Evolutionary conservation across 2,888 invertebrate species (phyloP).

Genomic region (Hirtodrosophila trivittata): DNA sequence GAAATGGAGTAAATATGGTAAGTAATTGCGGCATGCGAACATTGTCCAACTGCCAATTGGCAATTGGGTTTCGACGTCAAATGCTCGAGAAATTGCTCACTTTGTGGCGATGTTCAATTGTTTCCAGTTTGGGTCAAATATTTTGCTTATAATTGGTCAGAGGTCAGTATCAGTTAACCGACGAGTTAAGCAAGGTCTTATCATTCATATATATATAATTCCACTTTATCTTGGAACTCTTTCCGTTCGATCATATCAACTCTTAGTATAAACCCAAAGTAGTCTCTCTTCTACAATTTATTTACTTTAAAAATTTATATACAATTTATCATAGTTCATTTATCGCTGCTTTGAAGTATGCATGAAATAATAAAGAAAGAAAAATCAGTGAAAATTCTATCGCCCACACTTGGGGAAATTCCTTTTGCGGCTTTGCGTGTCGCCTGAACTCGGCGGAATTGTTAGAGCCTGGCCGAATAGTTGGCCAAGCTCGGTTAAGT

Average conservation of each 20-base stretch:
- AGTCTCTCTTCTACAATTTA: too few relatives aligned
- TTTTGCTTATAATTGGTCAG: too few relatives aligned
- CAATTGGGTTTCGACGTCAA: constrained; percentile 20
- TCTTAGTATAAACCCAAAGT: too few relatives aligned
- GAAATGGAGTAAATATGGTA: constrained; percentile 43
- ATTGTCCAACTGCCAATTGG: constrained; percentile 35
- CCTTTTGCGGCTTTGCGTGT: constrained; percentile 46
- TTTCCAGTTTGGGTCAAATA: constrained; percentile 4
- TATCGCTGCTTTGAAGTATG: too few relatives aligned
- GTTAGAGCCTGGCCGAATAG: constrained; percentile 24
- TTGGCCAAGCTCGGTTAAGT: constrained; percentile 71
- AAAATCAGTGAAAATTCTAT: constrained; percentile 29
- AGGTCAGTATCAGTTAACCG: neutral
- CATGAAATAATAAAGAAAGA: constrained; percentile 3
- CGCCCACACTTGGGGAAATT: constrained; percentile 15
- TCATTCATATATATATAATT: too few relatives aligned
- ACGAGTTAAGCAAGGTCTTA: constrained; percentile 6
- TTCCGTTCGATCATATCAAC: too few relatives aligned
- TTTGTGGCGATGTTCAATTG: constrained; percentile 9
- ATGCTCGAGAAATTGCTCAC: constrained; percentile 33
- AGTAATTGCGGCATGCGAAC: constrained; percentile 74
- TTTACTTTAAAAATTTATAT: too few relatives aligned
- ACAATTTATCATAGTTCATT: too few relatives aligned
- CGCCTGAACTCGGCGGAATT: constrained; percentile 33
- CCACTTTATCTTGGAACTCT: too few relatives aligned